phyloP scores from a whole-genome alignment of 2,113 vertebrate genomes.

The Gnathonemus echidnorhynchus region DNA sequence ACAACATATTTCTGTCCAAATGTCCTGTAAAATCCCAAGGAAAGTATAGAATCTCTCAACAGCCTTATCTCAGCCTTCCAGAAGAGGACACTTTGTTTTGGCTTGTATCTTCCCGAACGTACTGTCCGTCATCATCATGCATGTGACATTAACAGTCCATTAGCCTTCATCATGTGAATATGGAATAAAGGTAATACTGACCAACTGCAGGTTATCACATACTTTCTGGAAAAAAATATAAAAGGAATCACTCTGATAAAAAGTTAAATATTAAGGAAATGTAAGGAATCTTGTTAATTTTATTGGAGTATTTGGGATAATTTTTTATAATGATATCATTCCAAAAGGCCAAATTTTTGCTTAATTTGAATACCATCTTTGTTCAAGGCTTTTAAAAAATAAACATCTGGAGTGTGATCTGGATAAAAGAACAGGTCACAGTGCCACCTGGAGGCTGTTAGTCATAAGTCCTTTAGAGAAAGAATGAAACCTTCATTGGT shows the following conservation, averaged over 20 bases:
- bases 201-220: neutral
- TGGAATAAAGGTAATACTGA: neutral
- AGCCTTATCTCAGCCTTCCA: neutral
- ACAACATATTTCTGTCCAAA: neutral
- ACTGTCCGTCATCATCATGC: neutral
- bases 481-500: neutral
- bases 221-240: neutral
- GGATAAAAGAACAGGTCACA: neutral
- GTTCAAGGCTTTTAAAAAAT: neutral
- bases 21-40: neutral
- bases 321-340: neutral
- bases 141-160: neutral
- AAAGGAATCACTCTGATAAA: neutral
- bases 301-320: neutral
- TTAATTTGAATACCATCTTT: neutral
- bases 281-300: neutral
- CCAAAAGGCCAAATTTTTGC: neutral
- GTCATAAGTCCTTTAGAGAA: neutral
- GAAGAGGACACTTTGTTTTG: neutral
- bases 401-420: neutral
- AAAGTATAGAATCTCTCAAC: neutral
- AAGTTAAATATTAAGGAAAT: neutral
- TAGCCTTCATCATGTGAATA: neutral
- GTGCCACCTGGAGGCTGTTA: neutral
- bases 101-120: neutral